These are phyloP conservation scores for Phrixothrix hirtus DNA, from an alignment of 2,888 invertebrate genomes.

Conservation along the genomic window DNA sequence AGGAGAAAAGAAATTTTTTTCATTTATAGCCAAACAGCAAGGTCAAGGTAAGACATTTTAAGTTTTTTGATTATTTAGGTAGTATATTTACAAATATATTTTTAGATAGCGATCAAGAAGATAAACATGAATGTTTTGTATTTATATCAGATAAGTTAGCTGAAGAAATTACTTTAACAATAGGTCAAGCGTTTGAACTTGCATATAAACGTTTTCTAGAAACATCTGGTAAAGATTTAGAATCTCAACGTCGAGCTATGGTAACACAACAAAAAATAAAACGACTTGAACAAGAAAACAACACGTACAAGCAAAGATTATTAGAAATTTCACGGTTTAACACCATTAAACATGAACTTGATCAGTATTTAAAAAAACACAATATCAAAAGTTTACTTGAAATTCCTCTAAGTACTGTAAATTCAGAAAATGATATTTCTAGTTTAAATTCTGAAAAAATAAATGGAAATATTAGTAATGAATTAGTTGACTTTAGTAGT, in stretches of 20 bases:
- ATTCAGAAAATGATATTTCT: slow-evolving; percentile 39
- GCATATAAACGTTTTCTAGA: slow-evolving; percentile 95
- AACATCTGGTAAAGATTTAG: slow-evolving; percentile 86
- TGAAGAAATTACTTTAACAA: slow-evolving; percentile 95
- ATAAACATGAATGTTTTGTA: slow-evolving; percentile 93
- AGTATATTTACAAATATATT: slow-evolving; percentile 14
- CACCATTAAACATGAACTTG: slow-evolving; percentile 59
- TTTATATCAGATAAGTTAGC: slow-evolving; percentile 97
- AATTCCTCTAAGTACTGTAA: slow-evolving; percentile 50
- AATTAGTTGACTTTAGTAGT: slow-evolving; percentile 49
- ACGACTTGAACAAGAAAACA: slow-evolving; percentile 83
- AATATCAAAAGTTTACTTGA: slow-evolving; percentile 60
- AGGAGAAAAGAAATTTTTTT: slow-evolving; percentile 95
- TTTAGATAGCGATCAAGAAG: slow-evolving; percentile 62
- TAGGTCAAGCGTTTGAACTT: slow-evolving; percentile 97
- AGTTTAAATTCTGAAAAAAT: slow-evolving; percentile 33
- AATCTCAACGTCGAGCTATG: slow-evolving; percentile 77
- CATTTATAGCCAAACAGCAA: slow-evolving; percentile 85
- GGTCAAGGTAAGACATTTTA: slow-evolving; percentile 47
- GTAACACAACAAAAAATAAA: slow-evolving; percentile 85
- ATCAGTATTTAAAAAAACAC: slow-evolving; percentile 58
- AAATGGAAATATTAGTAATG: slow-evolving; percentile 33
- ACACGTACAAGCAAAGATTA: slow-evolving; percentile 79
- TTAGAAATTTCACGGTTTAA: slow-evolving; percentile 64
- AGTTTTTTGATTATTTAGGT: not conserved